These are phyloP conservation scores for Hesperophylax magnus DNA, from an alignment of 1,140 invertebrate genomes.

Conservation along the genomic window DNA sequence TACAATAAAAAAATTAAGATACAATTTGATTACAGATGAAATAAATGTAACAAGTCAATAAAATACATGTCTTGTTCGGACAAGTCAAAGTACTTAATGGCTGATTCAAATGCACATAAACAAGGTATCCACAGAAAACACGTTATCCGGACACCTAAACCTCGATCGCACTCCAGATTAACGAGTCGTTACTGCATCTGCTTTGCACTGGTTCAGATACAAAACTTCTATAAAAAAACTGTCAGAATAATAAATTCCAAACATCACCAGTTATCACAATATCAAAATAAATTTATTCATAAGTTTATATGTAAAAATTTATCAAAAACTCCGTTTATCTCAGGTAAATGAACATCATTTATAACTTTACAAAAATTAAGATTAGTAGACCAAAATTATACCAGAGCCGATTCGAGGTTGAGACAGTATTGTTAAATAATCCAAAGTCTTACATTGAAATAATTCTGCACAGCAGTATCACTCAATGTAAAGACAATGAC, in stretches of 20 bases:
- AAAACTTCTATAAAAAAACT: slow-evolving; percentile 14
- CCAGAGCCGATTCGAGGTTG: slow-evolving; percentile 12
- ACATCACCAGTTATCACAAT: slow-evolving; percentile 43
- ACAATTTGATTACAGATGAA: slow-evolving; percentile 17
- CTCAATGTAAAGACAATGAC: too few relatives aligned
- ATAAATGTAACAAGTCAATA: slow-evolving; percentile 23
- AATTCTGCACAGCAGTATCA: too few relatives aligned
- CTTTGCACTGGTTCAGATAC: slow-evolving; percentile 25
- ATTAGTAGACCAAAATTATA: slow-evolving; percentile 46
- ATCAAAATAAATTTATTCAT: slow-evolving; percentile 48
- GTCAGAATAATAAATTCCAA: slow-evolving; percentile 43
- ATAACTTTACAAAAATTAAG: slow-evolving; percentile 44
- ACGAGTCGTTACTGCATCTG: background rate
- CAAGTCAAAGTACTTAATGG: slow-evolving; percentile 34
- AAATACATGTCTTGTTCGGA: slow-evolving; percentile 14
- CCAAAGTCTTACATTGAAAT: too few relatives aligned
- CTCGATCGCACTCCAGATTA: too few relatives aligned
- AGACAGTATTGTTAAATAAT: too few relatives aligned
- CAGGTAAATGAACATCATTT: slow-evolving; percentile 22
- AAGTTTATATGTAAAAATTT: slow-evolving; percentile 48
- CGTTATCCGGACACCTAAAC: too few relatives aligned
- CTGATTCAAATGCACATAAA: slow-evolving; percentile 32
- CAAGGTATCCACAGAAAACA: background rate
- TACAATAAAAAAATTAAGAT: slow-evolving; percentile 17
- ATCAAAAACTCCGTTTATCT: slow-evolving; percentile 40